phyloP scores from a whole-genome alignment of 1,140 invertebrate species.

The Hirudo medicinalis region DNA sequence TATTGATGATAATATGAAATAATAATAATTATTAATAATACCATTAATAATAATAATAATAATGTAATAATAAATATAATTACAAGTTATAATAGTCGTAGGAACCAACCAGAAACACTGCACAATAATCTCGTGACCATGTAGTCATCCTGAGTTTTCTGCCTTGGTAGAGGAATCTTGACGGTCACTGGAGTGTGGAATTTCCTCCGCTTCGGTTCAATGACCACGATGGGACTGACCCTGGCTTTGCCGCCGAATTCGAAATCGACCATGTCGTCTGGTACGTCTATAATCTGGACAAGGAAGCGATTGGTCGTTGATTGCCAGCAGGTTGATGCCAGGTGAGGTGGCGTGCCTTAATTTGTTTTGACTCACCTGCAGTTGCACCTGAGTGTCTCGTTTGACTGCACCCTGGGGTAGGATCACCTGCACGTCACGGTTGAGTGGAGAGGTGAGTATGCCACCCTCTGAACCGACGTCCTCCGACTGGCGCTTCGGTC shows the following conservation, averaged over 20 bases:
- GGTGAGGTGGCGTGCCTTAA: constrained; percentile 59
- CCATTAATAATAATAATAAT: constrained; percentile 12
- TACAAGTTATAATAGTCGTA: neutral
- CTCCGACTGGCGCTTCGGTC: constrained; percentile 86
- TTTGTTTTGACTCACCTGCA: constrained; percentile 14
- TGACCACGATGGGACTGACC: constrained; percentile 89
- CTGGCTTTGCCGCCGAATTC: constrained; percentile 84
- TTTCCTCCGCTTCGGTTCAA: constrained; percentile 82
- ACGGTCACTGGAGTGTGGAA: constrained; percentile 94
- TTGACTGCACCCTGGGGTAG: constrained; percentile 81
- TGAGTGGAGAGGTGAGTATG: constrained; percentile 86
- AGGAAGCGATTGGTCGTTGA: constrained; percentile 4
- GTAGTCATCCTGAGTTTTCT: neutral
- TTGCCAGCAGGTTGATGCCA: neutral
- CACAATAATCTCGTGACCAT: constrained; percentile 17
- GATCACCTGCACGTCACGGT: constrained; percentile 87
- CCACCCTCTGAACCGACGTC: constrained; percentile 91
- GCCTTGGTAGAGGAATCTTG: constrained; percentile 80
- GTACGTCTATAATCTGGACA: constrained; percentile 46
- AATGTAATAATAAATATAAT: constrained; percentile 3
- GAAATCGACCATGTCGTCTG: constrained; percentile 80
- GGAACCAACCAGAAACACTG: constrained; percentile 15
- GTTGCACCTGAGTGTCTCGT: constrained; percentile 47
- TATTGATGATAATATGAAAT: too few species aligned
- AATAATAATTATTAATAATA: too few species aligned